Base-by-base conservation (phyloP, 37 sponge, comb jelly and placozoan genomes). In the Crambe crambe region DNA sequence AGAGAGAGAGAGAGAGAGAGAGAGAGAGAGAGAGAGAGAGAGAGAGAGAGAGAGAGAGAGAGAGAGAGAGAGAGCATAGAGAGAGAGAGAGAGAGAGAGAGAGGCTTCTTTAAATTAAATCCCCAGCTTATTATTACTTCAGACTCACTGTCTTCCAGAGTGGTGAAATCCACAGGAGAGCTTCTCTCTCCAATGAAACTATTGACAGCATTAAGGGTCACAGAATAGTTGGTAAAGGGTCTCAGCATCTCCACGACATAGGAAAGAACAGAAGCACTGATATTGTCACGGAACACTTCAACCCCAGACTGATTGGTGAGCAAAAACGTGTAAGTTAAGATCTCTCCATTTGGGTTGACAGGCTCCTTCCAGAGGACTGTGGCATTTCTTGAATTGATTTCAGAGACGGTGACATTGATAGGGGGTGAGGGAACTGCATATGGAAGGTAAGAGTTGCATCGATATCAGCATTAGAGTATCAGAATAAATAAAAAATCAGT, bases 1-100 rank as follows among this genome's bases (percentile, higher is more conserved):
- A 78, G 79, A 42, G 66, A 78, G 79, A 63, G 79, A 78, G 79
- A 78, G 79, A 78, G 68, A 78, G 79, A 78, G 67, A 64, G 79
- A 78, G 79, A 81, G 74, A 60, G 82, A 72, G 65, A 73, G 83
- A 70, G 72, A 70, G 81, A 70, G 81, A 67, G 69, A 44, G 69
- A 67, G 80, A 68, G 80, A 67, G 80, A 79, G 80, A 67, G 80
- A 68, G 80, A 67, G 80, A 68, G 80, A 67, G 80, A 79, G 68
- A 67, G 69, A 67, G 80, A 67, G 80, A 68, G 80, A 32, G 80
- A 79, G 69, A 41, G 80, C 39, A 32, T n/a, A 43, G 60, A 42
- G 65, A 41, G 29, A 37, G 78, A 39, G 29, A n/a, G 43, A n/a
- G 29, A 21, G 66, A 37, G 40, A 58, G 40, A 54, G 72, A 70